These are phyloP conservation scores for Garrulus glandarius DNA, from an alignment of 2,797 vertebrate genomes.

Conservation along the genomic window DNA sequence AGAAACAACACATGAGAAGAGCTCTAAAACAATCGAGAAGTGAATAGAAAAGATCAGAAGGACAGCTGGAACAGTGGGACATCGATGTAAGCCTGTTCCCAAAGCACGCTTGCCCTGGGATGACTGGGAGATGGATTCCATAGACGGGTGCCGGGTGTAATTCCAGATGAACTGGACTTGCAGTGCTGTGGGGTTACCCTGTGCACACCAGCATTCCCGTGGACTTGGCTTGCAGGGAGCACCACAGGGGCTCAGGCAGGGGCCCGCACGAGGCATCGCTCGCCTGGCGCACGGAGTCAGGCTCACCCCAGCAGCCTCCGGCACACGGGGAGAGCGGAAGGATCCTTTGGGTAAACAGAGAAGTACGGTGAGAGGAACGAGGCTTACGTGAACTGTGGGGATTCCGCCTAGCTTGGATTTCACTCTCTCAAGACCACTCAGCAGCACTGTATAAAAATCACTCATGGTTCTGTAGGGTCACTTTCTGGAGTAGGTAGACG, in stretches of 20 bases:
- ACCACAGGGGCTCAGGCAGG: neutral
- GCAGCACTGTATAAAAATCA: neutral
- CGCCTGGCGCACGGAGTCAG: accelerated
- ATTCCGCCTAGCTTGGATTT: neutral
- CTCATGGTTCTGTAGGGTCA: neutral
- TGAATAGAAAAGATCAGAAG: neutral
- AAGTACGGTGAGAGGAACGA: neutral
- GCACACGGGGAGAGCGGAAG: neutral
- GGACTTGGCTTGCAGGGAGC: neutral
- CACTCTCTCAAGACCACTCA: neutral
- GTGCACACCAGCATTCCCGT: neutral
- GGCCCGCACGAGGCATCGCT: neutral
- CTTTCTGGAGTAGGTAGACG: neutral
- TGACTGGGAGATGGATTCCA: neutral
- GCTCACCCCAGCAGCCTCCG: neutral
- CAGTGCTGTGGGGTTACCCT: neutral
- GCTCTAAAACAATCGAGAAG: neutral
- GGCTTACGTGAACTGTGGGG: accelerated
- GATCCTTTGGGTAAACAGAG: neutral
- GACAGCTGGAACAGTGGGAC: neutral
- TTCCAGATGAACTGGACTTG: neutral
- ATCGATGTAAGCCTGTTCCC: neutral
- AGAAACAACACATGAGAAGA: neutral
- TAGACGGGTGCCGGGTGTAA: neutral
- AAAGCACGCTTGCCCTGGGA: neutral